phyloP scores from a whole-genome alignment of 2,797 vertebrate genomes.

The Enoplosus armatus region DNA sequence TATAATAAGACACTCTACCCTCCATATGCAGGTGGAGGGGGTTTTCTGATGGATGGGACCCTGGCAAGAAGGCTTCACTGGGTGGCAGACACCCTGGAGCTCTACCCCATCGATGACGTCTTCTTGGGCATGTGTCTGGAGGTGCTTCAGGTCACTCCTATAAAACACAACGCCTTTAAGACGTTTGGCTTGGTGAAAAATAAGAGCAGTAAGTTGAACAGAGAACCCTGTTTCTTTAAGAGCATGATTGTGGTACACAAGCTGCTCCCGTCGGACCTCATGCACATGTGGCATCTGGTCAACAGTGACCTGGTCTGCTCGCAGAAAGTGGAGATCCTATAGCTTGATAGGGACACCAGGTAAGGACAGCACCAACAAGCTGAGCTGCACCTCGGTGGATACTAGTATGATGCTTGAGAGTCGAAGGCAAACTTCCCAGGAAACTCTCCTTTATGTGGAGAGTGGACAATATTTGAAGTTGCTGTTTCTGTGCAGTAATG shows the following conservation, averaged over 20 bases:
- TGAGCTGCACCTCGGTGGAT: conserved; percentile 32
- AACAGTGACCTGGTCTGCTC: conserved; percentile 92
- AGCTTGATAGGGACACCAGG: conserved; percentile 60
- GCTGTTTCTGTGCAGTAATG: conserved; percentile 45
- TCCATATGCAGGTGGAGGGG: conserved; percentile 94
- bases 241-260: conserved; percentile 97
- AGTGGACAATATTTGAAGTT: conserved; percentile 42
- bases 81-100: conserved; percentile 88
- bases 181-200: conserved; percentile 95
- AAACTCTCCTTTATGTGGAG: conserved; percentile 69
- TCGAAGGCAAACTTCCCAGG: conserved; percentile 15
- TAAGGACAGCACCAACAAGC: conserved; percentile 4
- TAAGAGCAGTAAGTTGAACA: conserved; percentile 94
- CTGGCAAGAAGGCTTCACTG: conserved; percentile 88
- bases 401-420: background rate
- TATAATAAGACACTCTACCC: conserved; percentile 92
- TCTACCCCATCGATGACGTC: conserved; percentile 96
- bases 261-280: conserved; percentile 90
- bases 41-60: conserved; percentile 92
- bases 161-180: conserved; percentile 93
- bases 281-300: conserved; percentile 94
- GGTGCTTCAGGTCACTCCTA: conserved; percentile 88
- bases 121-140: conserved; percentile 98
- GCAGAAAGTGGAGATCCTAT: conserved; percentile 88
- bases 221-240: conserved; percentile 94